phyloP scores from a whole-genome alignment of 2,113 vertebrate species.

The Dolichotis patagonum region DNA sequence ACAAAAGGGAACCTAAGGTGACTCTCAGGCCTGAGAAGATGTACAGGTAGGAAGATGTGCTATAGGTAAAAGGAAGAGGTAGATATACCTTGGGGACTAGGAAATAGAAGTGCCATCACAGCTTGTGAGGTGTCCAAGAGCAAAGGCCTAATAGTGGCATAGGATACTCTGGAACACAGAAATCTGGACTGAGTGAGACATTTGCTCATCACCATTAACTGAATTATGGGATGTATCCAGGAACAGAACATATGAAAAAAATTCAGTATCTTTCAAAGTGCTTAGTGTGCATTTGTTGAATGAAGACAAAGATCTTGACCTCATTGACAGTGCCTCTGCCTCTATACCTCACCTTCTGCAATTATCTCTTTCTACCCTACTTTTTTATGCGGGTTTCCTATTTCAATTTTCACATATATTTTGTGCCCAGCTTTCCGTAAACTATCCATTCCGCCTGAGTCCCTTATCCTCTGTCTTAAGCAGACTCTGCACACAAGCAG shows the following conservation, averaged over 20 bases:
- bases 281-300: not conserved
- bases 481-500: not conserved
- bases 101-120: not conserved
- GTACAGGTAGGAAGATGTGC: not conserved
- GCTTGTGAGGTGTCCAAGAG: not conserved
- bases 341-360: not conserved
- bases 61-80: not conserved
- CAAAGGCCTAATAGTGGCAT: not conserved
- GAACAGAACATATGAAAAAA: not conserved
- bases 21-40: not conserved
- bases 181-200: not conserved
- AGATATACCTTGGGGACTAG: not conserved
- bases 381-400: not conserved
- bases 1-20: not conserved
- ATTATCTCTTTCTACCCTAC: fast-evolving
- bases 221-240: not conserved
- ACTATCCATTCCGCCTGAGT: not conserved
- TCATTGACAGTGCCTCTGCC: not conserved
- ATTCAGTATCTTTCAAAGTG: not conserved
- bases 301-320: not conserved
- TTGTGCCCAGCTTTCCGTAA: not conserved
- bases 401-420: not conserved
- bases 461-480: not conserved
- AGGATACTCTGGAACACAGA: not conserved
- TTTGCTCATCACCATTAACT: not conserved